These are phyloP conservation scores for Atlantisia rogersi DNA, from an alignment of 2,113 vertebrate genomes.

Conservation along the genomic window DNA sequence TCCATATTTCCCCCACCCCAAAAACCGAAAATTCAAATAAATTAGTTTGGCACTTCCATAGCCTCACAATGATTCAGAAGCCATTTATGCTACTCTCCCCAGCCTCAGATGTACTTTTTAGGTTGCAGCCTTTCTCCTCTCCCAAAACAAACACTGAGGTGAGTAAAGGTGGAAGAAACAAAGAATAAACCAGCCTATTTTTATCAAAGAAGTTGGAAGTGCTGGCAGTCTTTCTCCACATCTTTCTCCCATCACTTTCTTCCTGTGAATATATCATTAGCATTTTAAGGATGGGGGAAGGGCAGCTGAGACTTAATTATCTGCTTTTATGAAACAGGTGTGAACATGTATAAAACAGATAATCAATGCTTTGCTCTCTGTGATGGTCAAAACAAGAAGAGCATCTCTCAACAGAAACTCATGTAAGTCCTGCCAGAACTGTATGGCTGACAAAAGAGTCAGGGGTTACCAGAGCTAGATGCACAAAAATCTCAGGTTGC, in stretches of 20 bases:
- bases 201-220: background rate
- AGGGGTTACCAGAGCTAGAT: background rate
- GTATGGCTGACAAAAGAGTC: background rate
- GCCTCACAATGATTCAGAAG: background rate
- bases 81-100: too few species aligned
- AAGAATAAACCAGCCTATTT: background rate
- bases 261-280: background rate
- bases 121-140: background rate
- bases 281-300: background rate
- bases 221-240: background rate
- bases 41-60: background rate
- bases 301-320: background rate
- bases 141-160: background rate
- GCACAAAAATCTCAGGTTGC: background rate
- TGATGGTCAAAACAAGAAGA: background rate
- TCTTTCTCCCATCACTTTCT: background rate
- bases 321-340: background rate
- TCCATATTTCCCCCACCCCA: too few species aligned
- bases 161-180: background rate
- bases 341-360: background rate
- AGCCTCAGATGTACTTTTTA: background rate
- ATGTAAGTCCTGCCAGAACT: background rate
- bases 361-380: background rate
- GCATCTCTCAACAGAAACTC: background rate
- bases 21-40: background rate